Base-by-base conservation (phyloP, 2,113 vertebrate species). In the Scomber japonicus region DNA sequence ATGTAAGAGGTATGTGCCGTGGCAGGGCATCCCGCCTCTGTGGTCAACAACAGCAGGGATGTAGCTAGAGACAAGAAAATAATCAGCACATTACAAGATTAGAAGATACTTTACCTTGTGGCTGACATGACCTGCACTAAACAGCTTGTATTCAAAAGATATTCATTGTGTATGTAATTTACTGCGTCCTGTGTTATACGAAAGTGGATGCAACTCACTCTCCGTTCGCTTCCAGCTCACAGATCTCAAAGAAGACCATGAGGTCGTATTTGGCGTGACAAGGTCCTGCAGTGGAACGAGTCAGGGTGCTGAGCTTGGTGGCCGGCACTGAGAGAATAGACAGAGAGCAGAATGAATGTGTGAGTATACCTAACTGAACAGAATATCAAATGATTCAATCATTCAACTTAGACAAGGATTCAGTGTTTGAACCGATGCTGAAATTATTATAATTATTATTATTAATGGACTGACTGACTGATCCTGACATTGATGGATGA, bases 181-280 rank as follows among this genome's bases (percentile, higher is more conserved):
- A 35, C 27, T 19, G 4, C 24, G 63, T 27, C 24, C 24, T 27
- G 24, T 27, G 24, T 27, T 27, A 2, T 27, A 64, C 12, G 21
- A 11, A 46, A 24, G 51, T 27, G 53, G 49, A 30, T 46, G 2
- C 19, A 12, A 97, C 98, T 97, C 83, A 99, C 98, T 99, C 98
- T 91, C 98, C 98, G 0, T 98, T 99, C 80, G 98, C 97, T 80
- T 99, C 98, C 92, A 99, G 96, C 90, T 99, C 98, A 19, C 98
- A 99, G 95, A 99, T 98, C 94, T 99, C 98, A 27, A 99, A 99
- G 95, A 97, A 99, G 45, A 96, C 96, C 95, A 99, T 98, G 81
- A 99, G 94, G 93, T 99, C 97, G 0, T 99, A 99, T 81, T 99
- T 99, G 96, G 97, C 97, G 88, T 98, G 98, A 88, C 98, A 98